Conservation (phyloP, 2,797 vertebrate species). For the Artibeus jamaicensis region DNA sequence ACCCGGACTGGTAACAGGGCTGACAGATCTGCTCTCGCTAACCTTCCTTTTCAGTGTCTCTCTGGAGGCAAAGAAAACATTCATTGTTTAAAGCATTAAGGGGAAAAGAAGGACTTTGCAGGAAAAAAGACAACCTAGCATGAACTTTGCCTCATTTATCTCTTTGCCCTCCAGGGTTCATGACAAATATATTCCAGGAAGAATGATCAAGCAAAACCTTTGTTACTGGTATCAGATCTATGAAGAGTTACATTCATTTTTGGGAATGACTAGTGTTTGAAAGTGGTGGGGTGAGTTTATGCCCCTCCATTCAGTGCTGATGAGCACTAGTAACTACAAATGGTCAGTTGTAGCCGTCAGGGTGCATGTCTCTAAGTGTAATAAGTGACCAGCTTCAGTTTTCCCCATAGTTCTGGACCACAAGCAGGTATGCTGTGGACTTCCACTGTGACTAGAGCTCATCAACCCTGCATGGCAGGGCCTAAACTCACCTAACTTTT, state of each 20-base stretch:
- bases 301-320: not conserved
- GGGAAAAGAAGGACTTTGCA: not conserved
- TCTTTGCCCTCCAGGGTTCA: not conserved
- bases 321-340: not conserved
- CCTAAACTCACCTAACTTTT: not conserved
- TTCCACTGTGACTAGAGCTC: not conserved
- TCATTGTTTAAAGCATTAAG: not conserved
- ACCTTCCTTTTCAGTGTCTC: slow-evolving; percentile 83
- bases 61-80: slow-evolving; percentile 78
- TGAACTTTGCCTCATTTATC: not conserved
- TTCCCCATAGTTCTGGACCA: not conserved
- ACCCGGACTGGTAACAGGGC: slow-evolving; percentile 79
- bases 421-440: not conserved
- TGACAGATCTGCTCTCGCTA: slow-evolving; percentile 77
- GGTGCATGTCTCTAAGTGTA: not conserved
- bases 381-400: not conserved
- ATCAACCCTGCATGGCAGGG: not conserved
- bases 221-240: not conserved
- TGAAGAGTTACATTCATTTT: not conserved
- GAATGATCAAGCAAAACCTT: not conserved
- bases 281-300: not conserved
- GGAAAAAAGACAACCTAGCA: not conserved
- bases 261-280: not conserved
- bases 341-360: not conserved
- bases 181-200: not conserved